Percentiles rank a stretch among this genome's conserved stretches.
These are phyloP conservation scores for Heterotilapia buettikoferi DNA, from an alignment of 2,113 vertebrate species.

Conservation along the genomic window DNA sequence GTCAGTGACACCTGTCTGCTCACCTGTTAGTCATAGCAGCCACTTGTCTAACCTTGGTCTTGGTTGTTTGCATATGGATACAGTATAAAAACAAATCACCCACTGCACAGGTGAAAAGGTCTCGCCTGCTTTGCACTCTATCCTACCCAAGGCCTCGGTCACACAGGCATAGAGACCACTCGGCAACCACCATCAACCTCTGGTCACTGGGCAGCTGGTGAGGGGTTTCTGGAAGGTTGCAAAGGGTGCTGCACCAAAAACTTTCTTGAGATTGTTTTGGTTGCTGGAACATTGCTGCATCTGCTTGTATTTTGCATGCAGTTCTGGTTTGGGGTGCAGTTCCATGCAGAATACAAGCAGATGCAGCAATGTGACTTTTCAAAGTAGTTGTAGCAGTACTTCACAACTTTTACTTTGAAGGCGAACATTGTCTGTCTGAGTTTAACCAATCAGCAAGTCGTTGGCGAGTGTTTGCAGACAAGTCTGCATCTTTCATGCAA, in stretches of 20 bases:
- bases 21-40: neutral
- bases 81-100: neutral
- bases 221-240: neutral
- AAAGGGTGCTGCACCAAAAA: accelerated
- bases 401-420: neutral
- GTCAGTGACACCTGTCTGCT: neutral
- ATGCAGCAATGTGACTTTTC: neutral
- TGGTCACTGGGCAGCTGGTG: neutral
- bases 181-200: accelerated
- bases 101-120: accelerated
- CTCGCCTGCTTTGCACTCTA: neutral
- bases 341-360: neutral
- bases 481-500: neutral
- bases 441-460: neutral
- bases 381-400: neutral
- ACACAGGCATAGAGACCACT: neutral
- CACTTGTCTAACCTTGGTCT: neutral
- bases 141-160: neutral
- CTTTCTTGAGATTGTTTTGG: neutral
- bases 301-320: neutral
- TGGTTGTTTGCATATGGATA: neutral
- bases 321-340: neutral
- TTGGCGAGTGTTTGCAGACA: neutral
- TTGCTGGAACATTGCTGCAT: neutral
- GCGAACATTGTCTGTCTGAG: neutral